Percentiles rank a stretch among this genome's conserved stretches.
These are phyloP conservation scores for Melitaea athalia DNA, from an alignment of 2,888 invertebrate species.

Conservation along the genomic window DNA sequence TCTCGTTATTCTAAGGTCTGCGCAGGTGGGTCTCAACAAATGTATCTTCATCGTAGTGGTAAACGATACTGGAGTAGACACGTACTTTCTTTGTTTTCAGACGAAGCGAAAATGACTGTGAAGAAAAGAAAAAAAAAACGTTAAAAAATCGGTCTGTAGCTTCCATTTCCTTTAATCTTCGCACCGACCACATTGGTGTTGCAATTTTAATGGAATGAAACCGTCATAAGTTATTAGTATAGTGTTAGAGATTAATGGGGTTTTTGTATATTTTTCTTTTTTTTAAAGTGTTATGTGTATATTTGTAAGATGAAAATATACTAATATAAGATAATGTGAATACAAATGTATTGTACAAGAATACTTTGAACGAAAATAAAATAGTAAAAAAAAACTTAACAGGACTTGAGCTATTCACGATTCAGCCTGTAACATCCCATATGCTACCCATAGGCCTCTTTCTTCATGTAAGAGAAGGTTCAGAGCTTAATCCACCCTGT, in stretches of 20 bases:
- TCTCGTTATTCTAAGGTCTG: constrained; percentile 5
- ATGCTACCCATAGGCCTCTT: too few relatives aligned
- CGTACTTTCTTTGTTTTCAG: constrained; percentile 28
- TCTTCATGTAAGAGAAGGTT: too few relatives aligned
- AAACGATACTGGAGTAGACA: constrained; percentile 35
- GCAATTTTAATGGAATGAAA: background rate
- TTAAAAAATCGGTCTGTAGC: constrained; percentile 8
- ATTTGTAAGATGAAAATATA: too few relatives aligned
- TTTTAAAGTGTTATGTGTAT: too few relatives aligned
- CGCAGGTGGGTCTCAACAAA: constrained; percentile 41
- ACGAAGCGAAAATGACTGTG: constrained; percentile 18
- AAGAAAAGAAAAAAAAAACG: constrained; percentile 15
- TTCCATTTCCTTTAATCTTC: constrained; percentile 7
- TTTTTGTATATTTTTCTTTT: background rate
- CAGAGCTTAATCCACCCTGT: too few relatives aligned
- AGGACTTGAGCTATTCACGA: too few relatives aligned
- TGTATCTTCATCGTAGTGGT: constrained; percentile 35
- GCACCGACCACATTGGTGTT: constrained; percentile 6
- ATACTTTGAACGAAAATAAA: too few relatives aligned
- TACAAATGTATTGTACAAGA: too few relatives aligned
- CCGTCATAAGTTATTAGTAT: background rate
- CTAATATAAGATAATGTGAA: too few relatives aligned
- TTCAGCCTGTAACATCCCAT: too few relatives aligned
- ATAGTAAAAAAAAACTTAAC: too few relatives aligned
- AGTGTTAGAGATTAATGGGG: background rate